Percentiles rank a stretch among this genome's conserved stretches.
Evolutionary conservation across 2,113 vertebrate genomes (phyloP).

Genomic region (Oncorhynchus mykiss): DNA sequence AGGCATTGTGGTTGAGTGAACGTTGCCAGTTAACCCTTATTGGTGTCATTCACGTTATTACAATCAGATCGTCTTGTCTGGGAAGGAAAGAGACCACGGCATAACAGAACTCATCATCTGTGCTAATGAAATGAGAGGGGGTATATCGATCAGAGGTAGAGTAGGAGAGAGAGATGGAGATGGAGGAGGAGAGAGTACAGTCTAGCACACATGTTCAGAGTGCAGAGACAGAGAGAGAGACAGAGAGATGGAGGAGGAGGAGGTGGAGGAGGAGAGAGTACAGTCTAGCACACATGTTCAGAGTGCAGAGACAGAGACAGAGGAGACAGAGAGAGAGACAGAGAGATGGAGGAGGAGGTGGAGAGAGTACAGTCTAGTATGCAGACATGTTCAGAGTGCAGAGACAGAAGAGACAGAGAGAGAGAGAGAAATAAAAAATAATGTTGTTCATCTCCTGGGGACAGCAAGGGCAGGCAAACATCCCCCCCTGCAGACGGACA

Average conservation of each 20-base stretch:
- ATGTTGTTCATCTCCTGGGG: background rate
- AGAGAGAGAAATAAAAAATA: background rate
- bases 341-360: background rate
- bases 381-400: background rate
- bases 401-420: background rate
- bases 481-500: background rate
- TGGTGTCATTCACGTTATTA: constrained; percentile 2
- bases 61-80: background rate
- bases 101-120: background rate
- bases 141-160: constrained; percentile 26
- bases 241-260: background rate
- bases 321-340: background rate
- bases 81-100: background rate
- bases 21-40: background rate
- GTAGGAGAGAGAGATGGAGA: background rate
- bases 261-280: background rate
- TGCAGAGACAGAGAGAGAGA: background rate
- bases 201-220: background rate
- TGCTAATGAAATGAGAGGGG: constrained; percentile 16
- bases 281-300: background rate
- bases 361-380: constrained; percentile 11
- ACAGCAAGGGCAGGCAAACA: background rate
- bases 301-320: background rate
- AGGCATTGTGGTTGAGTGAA: background rate
- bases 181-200: background rate